Conservation (phyloP, 2,888 invertebrate genomes). For the Coecobrya sp. region DNA sequence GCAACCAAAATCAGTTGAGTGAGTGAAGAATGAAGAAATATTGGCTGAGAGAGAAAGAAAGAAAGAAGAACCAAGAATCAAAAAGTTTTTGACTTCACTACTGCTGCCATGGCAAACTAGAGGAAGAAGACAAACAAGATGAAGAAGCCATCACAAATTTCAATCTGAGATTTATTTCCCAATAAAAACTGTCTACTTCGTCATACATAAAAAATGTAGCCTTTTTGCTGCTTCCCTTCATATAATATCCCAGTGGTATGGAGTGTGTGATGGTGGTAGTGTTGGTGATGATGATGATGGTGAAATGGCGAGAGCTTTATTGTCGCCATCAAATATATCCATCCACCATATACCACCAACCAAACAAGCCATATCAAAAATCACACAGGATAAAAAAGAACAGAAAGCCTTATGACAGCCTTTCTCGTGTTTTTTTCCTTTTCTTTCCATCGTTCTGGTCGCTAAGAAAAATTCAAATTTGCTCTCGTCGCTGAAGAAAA, state of each 20-base stretch:
- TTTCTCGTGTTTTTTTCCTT: background rate
- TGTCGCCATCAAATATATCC: slow-evolving; percentile 41
- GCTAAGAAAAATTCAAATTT: slow-evolving; percentile 37
- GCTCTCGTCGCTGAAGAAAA: background rate
- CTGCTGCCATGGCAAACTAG: background rate
- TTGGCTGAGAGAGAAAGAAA: background rate
- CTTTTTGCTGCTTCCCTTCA: background rate
- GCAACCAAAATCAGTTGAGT: slow-evolving; percentile 4
- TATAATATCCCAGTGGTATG: background rate
- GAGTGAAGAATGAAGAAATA: slow-evolving; percentile 23
- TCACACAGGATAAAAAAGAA: background rate
- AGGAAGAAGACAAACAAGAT: slow-evolving; percentile 59
- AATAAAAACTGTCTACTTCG: slow-evolving; percentile 85
- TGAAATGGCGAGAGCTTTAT: slow-evolving; percentile 38
- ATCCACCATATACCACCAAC: background rate
- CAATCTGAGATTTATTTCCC: slow-evolving; percentile 84
- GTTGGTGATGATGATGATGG: background rate
- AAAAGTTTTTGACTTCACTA: background rate
- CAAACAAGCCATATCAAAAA: background rate
- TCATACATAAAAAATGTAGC: slow-evolving; percentile 75
- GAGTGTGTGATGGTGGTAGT: background rate
- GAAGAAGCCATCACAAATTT: slow-evolving; percentile 77
- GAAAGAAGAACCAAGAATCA: background rate
- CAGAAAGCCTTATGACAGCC: background rate
- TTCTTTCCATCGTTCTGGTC: background rate